Conservation (phyloP, 2,797 vertebrate genomes). For the Pipistrellus kuhlii region DNA sequence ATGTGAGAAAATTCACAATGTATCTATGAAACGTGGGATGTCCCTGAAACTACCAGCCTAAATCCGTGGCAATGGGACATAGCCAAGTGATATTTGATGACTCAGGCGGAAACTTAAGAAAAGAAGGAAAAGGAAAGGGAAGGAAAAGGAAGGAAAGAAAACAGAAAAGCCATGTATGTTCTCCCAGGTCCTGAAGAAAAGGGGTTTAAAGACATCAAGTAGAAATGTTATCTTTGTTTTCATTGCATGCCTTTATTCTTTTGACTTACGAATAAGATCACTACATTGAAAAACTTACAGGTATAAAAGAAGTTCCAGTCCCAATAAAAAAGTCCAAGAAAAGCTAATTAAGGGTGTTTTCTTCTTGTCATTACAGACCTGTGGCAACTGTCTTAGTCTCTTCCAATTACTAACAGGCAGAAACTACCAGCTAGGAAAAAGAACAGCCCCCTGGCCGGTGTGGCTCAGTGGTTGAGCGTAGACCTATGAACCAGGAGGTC, state of each 20-base stretch:
- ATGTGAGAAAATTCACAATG: not conserved
- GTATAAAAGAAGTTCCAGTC: not conserved
- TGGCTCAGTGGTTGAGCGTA: too few species aligned
- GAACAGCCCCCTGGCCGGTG: not conserved
- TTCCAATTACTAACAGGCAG: not conserved
- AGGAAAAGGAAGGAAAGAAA: not conserved
- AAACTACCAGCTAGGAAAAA: not conserved
- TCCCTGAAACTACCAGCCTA: constrained; percentile 5
- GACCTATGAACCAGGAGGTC: too few species aligned
- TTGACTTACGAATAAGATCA: not conserved
- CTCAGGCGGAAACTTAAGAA: not conserved
- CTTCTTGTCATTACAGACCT: not conserved
- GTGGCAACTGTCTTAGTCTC: not conserved
- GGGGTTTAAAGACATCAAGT: not conserved
- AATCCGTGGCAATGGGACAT: not conserved
- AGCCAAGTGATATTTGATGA: not conserved
- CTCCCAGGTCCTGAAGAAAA: not conserved
- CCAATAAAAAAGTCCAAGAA: constrained; percentile 1
- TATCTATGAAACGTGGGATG: not conserved
- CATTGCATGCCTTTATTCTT: not conserved
- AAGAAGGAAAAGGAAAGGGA: not conserved
- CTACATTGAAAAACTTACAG: not conserved
- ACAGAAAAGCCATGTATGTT: not conserved
- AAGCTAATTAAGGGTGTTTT: not conserved
- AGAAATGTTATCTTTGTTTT: not conserved